Evolutionary conservation across 2,888 invertebrate species (phyloP).

Genomic region (Agrochola lychnidis): DNA sequence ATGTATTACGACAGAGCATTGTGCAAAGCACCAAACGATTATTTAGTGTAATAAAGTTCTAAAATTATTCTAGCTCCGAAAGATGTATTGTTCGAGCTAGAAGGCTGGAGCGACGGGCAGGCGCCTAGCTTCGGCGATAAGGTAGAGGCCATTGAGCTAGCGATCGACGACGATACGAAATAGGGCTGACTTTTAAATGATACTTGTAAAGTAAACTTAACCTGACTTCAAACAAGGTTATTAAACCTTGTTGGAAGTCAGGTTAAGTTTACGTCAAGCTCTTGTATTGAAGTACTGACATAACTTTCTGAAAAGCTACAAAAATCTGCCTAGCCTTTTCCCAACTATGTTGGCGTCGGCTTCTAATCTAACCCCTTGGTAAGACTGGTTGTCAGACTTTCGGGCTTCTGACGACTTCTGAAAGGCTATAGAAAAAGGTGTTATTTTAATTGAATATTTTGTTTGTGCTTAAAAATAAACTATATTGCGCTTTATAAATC

Average conservation of each 20-base stretch:
- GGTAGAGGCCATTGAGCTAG: slow-evolving; percentile 3
- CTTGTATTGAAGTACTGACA: neutral
- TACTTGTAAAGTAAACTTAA: too few species aligned
- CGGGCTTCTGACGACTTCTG: too few species aligned
- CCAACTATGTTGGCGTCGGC: too few species aligned
- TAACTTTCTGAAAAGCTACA: neutral
- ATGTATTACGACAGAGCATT: slow-evolving; percentile 23
- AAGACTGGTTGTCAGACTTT: too few species aligned
- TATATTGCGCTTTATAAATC: too few species aligned
- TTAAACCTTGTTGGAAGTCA: neutral
- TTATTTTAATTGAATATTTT: neutral
- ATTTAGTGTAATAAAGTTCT: slow-evolving; percentile 45
- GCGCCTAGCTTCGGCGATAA: slow-evolving; percentile 28
- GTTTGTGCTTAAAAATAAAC: neutral
- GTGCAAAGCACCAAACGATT: slow-evolving; percentile 23
- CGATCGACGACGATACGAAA: slow-evolving; percentile 14
- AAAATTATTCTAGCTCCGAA: slow-evolving; percentile 42
- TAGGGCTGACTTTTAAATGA: neutral
- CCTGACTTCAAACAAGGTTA: too few species aligned
- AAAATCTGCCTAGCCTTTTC: too few species aligned
- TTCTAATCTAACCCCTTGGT: too few species aligned
- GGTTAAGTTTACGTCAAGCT: neutral
- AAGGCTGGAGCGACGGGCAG: slow-evolving; percentile 28
- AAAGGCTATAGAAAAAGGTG: too few species aligned
- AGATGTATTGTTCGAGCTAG: slow-evolving; percentile 41